Evolutionary conservation across 2,113 vertebrate genomes (phyloP), one percentile per base, ranked within the genome.

Genomic region (Sinocyclocheilus maitianheensis): DNA sequence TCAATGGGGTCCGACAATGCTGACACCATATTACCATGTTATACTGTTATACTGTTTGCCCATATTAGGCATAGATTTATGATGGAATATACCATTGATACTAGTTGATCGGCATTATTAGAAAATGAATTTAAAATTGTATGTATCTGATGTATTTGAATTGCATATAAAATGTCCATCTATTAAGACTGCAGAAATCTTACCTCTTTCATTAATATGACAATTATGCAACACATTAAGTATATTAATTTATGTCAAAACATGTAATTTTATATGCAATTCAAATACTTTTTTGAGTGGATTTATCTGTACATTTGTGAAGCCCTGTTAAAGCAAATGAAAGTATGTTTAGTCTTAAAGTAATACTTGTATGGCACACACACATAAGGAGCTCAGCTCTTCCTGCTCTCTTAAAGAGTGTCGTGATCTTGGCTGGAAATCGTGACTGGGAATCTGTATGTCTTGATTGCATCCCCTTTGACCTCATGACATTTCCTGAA

Each of bases 1-100:
- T 90, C 91, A 92, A 95, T 92, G 93, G 90, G 91, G 85, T 71
- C 74, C 69, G 0, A 48, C 90, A 89, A 89, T 88, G 63, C 77
- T 82, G 88, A 90, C 91, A 89, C 81, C 84, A 83, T 81, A 82
- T 90, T 92, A 91, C 87, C 86, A 89, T 92, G 89, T 90, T 90
- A 89, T 87, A 90, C 90, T 86, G 26, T 26, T 26, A 75, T 86
- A 83, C 63, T 74, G 84, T 63, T 55, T 60, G 22, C 6, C 80
- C 63, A 55, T 84, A 46, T 84, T 60, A 84, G 76, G 37, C 51
- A 30, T 11, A 34, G 65, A 18, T 60, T 76, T 34, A 30, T 26
- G 43, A 14, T 14, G 46, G 37, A 26, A 63, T 51, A 60, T 43
- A 58, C 22, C n/a, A n/a, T 13, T 20, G 13, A 62, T 20, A 76